These are phyloP conservation scores for Caenorhabditis sp. DNA, from an alignment of 2,888 invertebrate species.

Conservation along the genomic window DNA sequence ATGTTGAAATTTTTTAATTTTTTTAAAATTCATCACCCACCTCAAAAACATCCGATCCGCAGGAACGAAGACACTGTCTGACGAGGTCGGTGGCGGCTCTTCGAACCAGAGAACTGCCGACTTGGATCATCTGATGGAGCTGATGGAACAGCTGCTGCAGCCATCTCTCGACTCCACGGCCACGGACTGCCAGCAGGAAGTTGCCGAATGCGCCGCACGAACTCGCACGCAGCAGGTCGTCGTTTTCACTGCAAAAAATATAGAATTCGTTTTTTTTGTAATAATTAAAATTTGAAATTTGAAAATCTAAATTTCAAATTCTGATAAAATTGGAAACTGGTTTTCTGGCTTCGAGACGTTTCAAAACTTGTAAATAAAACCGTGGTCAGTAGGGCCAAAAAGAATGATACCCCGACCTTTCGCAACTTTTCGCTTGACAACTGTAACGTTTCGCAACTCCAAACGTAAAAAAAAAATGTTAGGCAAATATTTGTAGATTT, in stretches of 20 bases:
- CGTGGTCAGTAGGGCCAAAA: too few relatives aligned
- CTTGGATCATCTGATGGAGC: slow-evolving; percentile 27
- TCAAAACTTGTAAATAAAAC: too few relatives aligned
- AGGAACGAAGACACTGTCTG: slow-evolving; percentile 52
- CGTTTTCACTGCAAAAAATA: slow-evolving; percentile 36
- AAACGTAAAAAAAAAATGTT: too few relatives aligned
- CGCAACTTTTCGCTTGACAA: too few relatives aligned
- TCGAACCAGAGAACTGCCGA: slow-evolving; percentile 58
- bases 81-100: slow-evolving; percentile 64
- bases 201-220: slow-evolving; percentile 71
- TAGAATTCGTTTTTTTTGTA: not conserved
- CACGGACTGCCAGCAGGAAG: slow-evolving; percentile 69
- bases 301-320: too few relatives aligned
- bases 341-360: too few relatives aligned
- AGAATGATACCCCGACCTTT: too few relatives aligned
- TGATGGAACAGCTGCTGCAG: slow-evolving; percentile 65
- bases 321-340: too few relatives aligned
- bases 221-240: slow-evolving; percentile 73
- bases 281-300: too few relatives aligned
- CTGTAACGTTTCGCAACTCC: too few relatives aligned
- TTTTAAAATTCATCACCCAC: slow-evolving; percentile 35
- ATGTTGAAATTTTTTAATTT: too few relatives aligned
- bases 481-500: too few relatives aligned
- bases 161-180: slow-evolving; percentile 68
- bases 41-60: slow-evolving; percentile 45